A percentile compares a stretch with the other conserved stretches of the same genome.
Evolutionary conservation across 2,888 invertebrate genomes (phyloP).

Genomic region (Mesorhabditis spiculigera): DNA sequence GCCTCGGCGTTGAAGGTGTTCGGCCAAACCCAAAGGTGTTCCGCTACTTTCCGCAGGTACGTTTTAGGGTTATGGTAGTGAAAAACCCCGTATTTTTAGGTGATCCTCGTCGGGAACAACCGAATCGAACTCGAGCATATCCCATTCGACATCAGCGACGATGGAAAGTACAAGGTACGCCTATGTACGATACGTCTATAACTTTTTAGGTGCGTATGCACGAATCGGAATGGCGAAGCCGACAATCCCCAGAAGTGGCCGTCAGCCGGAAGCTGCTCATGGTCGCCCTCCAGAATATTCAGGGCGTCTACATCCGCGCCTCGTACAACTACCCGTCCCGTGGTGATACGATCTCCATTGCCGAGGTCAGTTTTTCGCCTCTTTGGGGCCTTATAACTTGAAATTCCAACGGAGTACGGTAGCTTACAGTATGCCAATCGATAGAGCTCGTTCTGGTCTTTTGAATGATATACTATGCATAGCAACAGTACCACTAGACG

Average conservation of each 20-base stretch:
- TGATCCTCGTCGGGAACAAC: constrained; percentile 77
- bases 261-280: constrained; percentile 78
- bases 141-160: constrained; percentile 59
- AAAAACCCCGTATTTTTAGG: constrained; percentile 71
- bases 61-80: background rate
- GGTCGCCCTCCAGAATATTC: constrained; percentile 84
- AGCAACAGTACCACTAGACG: constrained; percentile 3
- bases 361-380: constrained; percentile 24
- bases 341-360: constrained; percentile 43
- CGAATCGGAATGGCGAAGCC: constrained; percentile 70
- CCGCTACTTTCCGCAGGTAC: constrained; percentile 46
- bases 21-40: constrained; percentile 48
- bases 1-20: constrained; percentile 36
- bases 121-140: constrained; percentile 75
- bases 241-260: constrained; percentile 63
- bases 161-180: constrained; percentile 62
- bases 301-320: constrained; percentile 59
- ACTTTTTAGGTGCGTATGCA: constrained; percentile 49
- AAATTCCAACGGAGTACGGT: too few relatives aligned
- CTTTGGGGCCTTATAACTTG: too few relatives aligned
- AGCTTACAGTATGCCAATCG: too few relatives aligned
- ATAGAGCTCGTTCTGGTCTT: too few relatives aligned
- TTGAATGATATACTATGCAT: background rate
- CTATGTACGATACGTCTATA: too few relatives aligned
- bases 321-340: constrained; percentile 46